These are phyloP conservation scores for Acrocephalus scirpaceus DNA, from an alignment of 2,797 vertebrate species.

Conservation along the genomic window DNA sequence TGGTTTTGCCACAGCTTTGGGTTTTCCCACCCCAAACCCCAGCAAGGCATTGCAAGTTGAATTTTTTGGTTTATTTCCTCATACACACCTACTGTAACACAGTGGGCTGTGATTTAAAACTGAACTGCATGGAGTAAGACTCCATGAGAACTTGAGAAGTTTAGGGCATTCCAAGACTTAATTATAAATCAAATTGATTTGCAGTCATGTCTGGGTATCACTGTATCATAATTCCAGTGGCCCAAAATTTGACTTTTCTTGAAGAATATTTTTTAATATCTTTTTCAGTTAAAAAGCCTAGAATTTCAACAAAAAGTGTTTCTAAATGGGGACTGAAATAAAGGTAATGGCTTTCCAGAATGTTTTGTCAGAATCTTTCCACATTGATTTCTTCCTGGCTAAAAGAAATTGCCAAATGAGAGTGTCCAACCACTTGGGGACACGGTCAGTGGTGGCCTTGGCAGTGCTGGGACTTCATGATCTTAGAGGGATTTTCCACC, in stretches of 20 bases:
- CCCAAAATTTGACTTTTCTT: not conserved
- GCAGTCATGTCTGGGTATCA: accelerated
- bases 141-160: not conserved
- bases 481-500: not conserved
- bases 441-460: not conserved
- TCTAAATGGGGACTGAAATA: not conserved
- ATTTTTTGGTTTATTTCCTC: not conserved
- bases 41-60: not conserved
- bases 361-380: not conserved
- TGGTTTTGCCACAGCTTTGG: not conserved
- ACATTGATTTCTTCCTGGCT: not conserved
- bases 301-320: not conserved
- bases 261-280: not conserved
- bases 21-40: not conserved
- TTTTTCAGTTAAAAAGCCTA: not conserved
- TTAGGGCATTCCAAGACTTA: not conserved
- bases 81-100: not conserved
- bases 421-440: not conserved
- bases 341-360: not conserved
- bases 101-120: not conserved
- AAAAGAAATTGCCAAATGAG: not conserved
- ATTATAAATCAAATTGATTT: not conserved
- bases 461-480: not conserved
- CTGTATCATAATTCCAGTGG: not conserved
- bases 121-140: not conserved